Conservation (phyloP, 2,888 invertebrate species). For the Cyclophora albipunctata region DNA sequence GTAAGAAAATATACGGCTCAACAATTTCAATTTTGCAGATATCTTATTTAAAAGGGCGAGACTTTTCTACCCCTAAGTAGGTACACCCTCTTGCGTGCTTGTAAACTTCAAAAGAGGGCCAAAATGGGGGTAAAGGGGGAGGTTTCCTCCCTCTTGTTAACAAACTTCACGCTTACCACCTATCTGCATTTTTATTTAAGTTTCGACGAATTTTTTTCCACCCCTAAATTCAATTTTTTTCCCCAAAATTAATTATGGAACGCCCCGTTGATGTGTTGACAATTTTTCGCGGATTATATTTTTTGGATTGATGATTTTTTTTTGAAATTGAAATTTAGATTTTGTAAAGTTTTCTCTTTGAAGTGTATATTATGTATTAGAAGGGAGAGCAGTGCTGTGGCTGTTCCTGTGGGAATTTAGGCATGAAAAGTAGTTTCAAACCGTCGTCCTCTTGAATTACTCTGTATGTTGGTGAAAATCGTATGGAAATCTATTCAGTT, state of each 20-base stretch:
- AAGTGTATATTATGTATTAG: no score
- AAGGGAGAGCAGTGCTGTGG: no score
- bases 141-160: constrained; percentile 56
- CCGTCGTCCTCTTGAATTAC: no score
- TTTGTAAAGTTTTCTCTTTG: no score
- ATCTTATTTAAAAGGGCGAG: constrained; percentile 39
- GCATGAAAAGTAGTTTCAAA: no score
- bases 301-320: background rate
- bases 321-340: no score
- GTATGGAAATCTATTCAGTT: no score
- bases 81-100: constrained; percentile 30
- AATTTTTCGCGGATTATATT: constrained; percentile 27
- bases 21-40: constrained; percentile 42
- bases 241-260: constrained; percentile 38
- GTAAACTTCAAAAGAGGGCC: constrained; percentile 51
- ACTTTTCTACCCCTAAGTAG: constrained; percentile 44
- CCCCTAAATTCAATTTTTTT: constrained; percentile 57
- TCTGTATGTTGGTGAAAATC: no score
- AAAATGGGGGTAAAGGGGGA: no score
- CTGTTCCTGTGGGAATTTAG: no score
- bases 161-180: constrained; percentile 34
- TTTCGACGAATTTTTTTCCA: constrained; percentile 61
- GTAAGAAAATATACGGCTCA: constrained; percentile 33
- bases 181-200: constrained; percentile 63
- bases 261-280: constrained; percentile 36